A percentile compares a stretch with the other conserved stretches of the same genome.
These are phyloP conservation scores for Dermolepida albohirtum DNA, from an alignment of 2,888 invertebrate genomes.

Conservation along the genomic window DNA sequence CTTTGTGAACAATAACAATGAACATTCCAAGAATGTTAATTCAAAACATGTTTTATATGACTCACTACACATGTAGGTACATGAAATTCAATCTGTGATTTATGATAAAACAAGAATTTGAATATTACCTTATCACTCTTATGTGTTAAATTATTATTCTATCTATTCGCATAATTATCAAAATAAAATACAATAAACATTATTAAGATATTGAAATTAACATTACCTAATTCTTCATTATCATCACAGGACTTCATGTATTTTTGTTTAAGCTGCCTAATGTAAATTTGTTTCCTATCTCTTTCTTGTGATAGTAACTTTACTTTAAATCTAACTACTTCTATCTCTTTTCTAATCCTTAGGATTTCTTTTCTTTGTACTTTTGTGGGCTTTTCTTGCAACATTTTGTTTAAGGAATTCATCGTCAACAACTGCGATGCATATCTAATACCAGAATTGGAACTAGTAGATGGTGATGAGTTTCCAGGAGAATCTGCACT, in stretches of 20 bases:
- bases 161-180: background rate
- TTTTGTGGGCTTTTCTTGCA: slow-evolving; percentile 71
- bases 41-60: no score
- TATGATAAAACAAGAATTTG: no score
- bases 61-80: background rate
- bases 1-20: background rate
- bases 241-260: slow-evolving; percentile 74
- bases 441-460: slow-evolving; percentile 54
- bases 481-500: slow-evolving; percentile 37
- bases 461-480: slow-evolving; percentile 45
- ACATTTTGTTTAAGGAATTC: slow-evolving; percentile 63
- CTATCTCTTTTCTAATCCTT: slow-evolving; percentile 75
- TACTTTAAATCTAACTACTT: slow-evolving; percentile 76
- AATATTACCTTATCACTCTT: no score
- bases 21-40: no score
- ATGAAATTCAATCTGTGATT: no score
- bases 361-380: slow-evolving; percentile 74
- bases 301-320: slow-evolving; percentile 78
- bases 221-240: slow-evolving; percentile 76
- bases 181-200: background rate
- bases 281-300: slow-evolving; percentile 72
- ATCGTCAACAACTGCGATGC: slow-evolving; percentile 63
- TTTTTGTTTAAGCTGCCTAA: slow-evolving; percentile 74
- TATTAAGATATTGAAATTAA: background rate
- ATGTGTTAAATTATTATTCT: no score